Conservation (phyloP, 2,797 vertebrate genomes). For the Sebastes miniatus region DNA sequence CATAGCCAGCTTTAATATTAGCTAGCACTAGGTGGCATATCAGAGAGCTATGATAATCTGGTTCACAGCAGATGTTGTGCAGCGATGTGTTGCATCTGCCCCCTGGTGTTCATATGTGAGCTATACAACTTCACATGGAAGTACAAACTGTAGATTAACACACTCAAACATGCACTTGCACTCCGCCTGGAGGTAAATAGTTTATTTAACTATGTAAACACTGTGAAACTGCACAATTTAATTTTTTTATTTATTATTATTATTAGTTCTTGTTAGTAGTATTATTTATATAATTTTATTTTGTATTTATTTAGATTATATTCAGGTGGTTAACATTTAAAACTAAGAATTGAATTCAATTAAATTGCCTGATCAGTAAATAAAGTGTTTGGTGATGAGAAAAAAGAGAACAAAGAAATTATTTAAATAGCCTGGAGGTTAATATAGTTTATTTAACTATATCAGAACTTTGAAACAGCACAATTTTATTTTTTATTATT, state of each 20-base stretch:
- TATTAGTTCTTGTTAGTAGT: too few species aligned
- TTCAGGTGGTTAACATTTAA: neutral
- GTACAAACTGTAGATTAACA: neutral
- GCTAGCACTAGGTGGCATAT: neutral
- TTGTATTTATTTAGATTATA: too few species aligned
- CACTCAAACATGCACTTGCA: neutral
- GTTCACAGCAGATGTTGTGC: neutral
- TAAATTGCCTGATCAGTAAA: too few species aligned
- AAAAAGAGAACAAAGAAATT: neutral
- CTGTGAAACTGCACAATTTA: rapidly evolving
- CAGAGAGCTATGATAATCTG: neutral
- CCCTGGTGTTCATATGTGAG: constrained; percentile 8
- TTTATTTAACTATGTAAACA: neutral
- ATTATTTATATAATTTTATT: neutral
- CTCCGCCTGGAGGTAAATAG: neutral
- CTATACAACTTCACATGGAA: neutral
- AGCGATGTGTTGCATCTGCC: neutral
- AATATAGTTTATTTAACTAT: constrained; percentile 6
- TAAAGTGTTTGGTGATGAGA: too few species aligned
- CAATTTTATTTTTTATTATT: neutral
- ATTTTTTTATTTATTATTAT: too few species aligned
- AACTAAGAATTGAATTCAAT: neutral
- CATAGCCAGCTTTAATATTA: neutral
- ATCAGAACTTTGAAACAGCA: neutral
- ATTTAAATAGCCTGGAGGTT: neutral